phyloP scores from a whole-genome alignment of 2,797 vertebrate genomes.

The Oryzias sinensis region DNA sequence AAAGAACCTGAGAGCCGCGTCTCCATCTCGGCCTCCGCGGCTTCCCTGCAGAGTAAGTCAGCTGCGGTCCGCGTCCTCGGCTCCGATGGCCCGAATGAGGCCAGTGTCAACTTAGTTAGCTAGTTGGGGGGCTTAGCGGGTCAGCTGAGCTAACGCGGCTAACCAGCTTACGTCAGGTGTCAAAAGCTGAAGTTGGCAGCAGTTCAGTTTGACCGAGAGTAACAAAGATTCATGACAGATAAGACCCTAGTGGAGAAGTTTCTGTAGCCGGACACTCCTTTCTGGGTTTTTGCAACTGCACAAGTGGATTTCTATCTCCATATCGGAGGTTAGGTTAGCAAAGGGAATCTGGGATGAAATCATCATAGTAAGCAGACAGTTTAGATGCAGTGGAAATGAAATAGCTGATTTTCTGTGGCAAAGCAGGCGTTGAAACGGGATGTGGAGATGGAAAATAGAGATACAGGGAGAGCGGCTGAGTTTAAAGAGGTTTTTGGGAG shows the following conservation, averaged over 20 bases:
- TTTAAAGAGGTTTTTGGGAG: no score
- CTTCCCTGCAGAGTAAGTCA: constrained; percentile 43
- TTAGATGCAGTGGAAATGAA: no score
- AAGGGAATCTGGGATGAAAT: no score
- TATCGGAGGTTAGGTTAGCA: no score
- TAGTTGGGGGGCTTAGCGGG: constrained; percentile 1
- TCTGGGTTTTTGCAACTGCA: not conserved
- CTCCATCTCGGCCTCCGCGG: not conserved
- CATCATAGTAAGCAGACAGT: no score
- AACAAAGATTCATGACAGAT: no score
- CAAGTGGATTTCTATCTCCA: no score
- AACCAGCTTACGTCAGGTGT: constrained; percentile 25
- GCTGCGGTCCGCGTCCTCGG: not conserved
- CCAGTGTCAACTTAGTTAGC: not conserved
- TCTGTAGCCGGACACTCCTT: not conserved
- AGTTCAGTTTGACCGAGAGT: constrained; percentile 13
- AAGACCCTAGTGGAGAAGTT: constrained; percentile 10
- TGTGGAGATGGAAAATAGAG: no score
- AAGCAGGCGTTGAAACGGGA: no score
- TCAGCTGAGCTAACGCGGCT: constrained; percentile 17
- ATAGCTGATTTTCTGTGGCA: no score
- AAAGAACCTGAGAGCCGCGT: not conserved
- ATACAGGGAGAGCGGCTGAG: no score
- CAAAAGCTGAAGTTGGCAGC: constrained; percentile 48
- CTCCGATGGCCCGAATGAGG: accelerated